These are phyloP conservation scores for Scaptodrosophila latifasciaeformis DNA, from an alignment of 2,888 invertebrate species.

Conservation along the genomic window DNA sequence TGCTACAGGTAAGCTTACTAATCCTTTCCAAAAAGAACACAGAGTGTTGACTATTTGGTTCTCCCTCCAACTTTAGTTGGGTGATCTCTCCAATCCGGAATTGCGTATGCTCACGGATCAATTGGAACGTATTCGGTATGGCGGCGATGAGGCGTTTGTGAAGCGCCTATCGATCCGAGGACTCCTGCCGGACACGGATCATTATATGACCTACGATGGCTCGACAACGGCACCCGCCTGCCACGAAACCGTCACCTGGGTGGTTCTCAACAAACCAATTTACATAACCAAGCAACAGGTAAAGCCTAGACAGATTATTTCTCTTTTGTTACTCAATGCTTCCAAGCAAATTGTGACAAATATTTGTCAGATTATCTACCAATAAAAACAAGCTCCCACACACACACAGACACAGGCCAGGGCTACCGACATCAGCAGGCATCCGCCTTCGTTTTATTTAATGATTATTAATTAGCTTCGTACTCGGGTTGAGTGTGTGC, in stretches of 20 bases:
- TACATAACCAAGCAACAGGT: constrained; percentile 99
- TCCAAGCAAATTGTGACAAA: constrained; percentile 3
- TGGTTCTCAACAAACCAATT: constrained; percentile 97
- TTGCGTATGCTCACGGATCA: constrained; percentile 93
- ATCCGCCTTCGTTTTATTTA: not conserved
- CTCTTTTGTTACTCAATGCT: constrained; percentile 4
- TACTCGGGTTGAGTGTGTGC: not conserved
- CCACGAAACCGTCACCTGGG: constrained; percentile 99
- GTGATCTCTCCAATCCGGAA: constrained; percentile 93
- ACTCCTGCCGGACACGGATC: constrained; percentile 92
- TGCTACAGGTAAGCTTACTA: constrained; percentile 87
- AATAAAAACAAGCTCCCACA: not conserved
- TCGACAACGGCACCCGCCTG: constrained; percentile 98
- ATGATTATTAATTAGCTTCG: constrained; percentile 45
- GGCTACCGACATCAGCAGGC: not conserved
- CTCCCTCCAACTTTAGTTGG: constrained; percentile 79
- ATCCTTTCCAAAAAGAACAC: not conserved
- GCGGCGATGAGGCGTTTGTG: constrained; percentile 90
- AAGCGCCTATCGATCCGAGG: constrained; percentile 90
- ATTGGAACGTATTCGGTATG: constrained; percentile 92
- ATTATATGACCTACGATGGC: constrained; percentile 99
- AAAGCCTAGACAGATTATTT: too few species aligned
- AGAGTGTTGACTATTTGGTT: not conserved
- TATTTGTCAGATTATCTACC: not conserved
- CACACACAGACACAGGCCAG: not conserved